A percentile compares a stretch with the other conserved stretches of the same genome.
These are phyloP conservation scores for Eupeodes latifasciatus DNA, from an alignment of 2,888 invertebrate species.

Conservation along the genomic window DNA sequence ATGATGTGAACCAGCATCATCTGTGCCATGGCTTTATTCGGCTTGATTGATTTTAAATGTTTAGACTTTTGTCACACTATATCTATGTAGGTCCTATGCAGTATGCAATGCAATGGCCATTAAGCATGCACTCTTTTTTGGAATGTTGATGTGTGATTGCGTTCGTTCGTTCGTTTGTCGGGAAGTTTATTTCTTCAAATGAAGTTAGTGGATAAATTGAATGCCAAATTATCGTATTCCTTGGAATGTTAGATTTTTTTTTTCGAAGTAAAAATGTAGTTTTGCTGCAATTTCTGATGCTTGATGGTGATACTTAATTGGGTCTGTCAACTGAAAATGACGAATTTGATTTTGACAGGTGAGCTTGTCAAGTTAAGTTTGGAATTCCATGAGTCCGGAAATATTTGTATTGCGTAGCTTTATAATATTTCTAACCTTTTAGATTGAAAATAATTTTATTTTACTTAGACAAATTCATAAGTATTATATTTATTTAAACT, in stretches of 20 bases:
- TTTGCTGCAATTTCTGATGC: conserved; percentile 17
- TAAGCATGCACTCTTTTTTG: conserved; percentile 28
- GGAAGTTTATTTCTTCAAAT: conserved; percentile 30
- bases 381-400: conserved; percentile 6
- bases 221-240: conserved; percentile 43
- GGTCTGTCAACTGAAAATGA: conserved; percentile 32
- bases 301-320: conserved; percentile 38
- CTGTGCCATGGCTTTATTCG: conserved; percentile 33
- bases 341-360: conserved; percentile 19
- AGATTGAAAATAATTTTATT: too few relatives aligned
- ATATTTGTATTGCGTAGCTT: neutral
- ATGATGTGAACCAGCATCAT: conserved; percentile 45
- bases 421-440: too few relatives aligned
- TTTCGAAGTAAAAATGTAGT: neutral
- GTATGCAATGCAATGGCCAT: conserved; percentile 7
- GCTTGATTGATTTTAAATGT: conserved; percentile 71
- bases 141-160: conserved; percentile 32
- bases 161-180: conserved; percentile 41
- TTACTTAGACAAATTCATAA: too few relatives aligned
- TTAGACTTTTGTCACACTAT: conserved; percentile 58
- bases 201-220: conserved; percentile 46
- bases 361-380: neutral
- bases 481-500: too few relatives aligned
- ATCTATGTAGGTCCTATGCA: conserved; percentile 5
- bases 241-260: conserved; percentile 1